Base-by-base conservation (phyloP, 2,113 vertebrate genomes). In the Progne subis region DNA sequence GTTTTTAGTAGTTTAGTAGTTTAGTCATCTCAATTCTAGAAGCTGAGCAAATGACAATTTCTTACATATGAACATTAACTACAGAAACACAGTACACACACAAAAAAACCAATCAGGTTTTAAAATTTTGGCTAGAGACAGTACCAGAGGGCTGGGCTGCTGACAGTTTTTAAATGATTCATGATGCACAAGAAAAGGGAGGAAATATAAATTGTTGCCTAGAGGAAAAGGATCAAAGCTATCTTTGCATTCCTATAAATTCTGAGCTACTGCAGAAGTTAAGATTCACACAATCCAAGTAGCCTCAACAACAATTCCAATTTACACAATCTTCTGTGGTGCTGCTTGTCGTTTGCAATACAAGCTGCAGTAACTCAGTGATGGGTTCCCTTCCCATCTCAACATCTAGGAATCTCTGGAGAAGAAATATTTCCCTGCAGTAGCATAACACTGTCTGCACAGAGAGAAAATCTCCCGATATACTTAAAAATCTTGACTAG, bases 121-220 rank as follows among this genome's bases (percentile, higher is more conserved):
- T 88, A 84, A 78, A 76, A 50, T 75, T 81, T 70, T 39, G 79
- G 92, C 46, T 46, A 41, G n/a, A 86, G 24, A 57, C 46, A 60
- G 24, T 52, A 83, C 32, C 31, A 91, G 46, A 46, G 52, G 43
- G 44, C 41, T 77, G 77, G 34, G 52, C 32, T 78, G 50, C 21
- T 75, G 44, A 71, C 52, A 71, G 34, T 12, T 92, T 68, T 70
- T 53, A 70, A 72, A 63, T 18, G 11, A 61, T 28, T 88, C 28
- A 18, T 16, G 14, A 57, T 34, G 20, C 44, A 91, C 34, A 90
- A 41, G 24, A 80, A 82, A 64, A 86, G 20, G n/a, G 1, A 90
- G 46, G n/a, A 82, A 89, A 82, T 18, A 59, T 32, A 93, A 90
- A 53, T 6, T 6, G 18, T 13, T 34, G 55, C 91, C 91, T 67